Conservation (phyloP, 92 coral and sea anemone genomes). For the Blastomussa wellsi region DNA sequence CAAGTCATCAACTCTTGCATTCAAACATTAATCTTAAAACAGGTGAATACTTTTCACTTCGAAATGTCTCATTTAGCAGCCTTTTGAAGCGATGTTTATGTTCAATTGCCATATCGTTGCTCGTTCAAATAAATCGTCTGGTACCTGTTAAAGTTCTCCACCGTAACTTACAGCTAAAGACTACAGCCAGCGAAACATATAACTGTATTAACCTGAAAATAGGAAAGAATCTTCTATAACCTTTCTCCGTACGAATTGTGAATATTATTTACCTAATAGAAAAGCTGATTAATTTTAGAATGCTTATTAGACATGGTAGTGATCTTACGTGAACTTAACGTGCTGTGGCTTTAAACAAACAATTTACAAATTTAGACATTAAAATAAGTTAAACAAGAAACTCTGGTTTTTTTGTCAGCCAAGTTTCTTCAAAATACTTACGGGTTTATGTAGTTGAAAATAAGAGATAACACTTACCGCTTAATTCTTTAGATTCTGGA, state of each 20-base stretch:
- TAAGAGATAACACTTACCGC: constrained; percentile 17
- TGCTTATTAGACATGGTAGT: background rate
- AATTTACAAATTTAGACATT: background rate
- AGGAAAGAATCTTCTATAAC: too few relatives aligned
- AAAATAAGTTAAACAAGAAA: constrained; percentile 7
- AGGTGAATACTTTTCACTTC: background rate
- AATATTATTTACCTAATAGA: too few relatives aligned
- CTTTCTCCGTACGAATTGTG: too few relatives aligned
- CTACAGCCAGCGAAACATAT: background rate
- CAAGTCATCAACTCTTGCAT: background rate
- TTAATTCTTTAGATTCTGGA: background rate
- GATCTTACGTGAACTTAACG: background rate
- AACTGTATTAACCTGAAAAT: background rate
- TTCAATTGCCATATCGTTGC: constrained; percentile 30
- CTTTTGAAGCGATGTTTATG: constrained; percentile 3
- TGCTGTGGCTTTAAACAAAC: background rate
- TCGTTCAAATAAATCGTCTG: constrained; percentile 9
- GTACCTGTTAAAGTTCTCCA: constrained; percentile 22
- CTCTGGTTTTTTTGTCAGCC: background rate
- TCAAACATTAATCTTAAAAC: background rate
- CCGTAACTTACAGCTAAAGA: constrained; percentile 3
- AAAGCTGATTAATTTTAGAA: background rate
- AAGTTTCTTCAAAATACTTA: background rate
- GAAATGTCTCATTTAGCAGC: background rate
- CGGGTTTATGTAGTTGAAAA: background rate